A percentile compares a stretch with the other conserved stretches of the same genome.
Evolutionary conservation across 2,797 vertebrate species (phyloP).

Genomic region (Pelochelys cantorii): DNA sequence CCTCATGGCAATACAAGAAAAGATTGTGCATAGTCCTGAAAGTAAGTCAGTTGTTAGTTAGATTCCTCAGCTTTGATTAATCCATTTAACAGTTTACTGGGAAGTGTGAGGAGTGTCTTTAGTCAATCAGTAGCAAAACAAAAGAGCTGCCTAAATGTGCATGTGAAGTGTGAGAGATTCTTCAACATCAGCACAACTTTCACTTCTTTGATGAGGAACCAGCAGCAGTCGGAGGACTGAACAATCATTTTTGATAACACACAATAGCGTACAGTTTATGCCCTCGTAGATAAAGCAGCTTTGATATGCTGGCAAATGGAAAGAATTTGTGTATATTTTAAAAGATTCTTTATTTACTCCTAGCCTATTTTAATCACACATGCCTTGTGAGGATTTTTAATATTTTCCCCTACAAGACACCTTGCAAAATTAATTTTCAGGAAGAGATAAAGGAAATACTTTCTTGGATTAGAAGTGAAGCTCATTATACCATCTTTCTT

Average conservation of each 20-base stretch:
- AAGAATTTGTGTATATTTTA: neutral
- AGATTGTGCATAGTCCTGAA: neutral
- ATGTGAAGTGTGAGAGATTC: neutral
- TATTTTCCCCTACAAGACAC: neutral
- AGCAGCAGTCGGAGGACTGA: neutral
- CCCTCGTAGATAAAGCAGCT: neutral
- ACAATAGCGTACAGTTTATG: neutral
- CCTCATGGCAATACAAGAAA: neutral
- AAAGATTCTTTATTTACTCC: rapidly evolving
- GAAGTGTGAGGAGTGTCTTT: neutral
- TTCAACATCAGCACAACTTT: neutral
- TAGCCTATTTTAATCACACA: neutral
- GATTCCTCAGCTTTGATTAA: slow-evolving; percentile 11
- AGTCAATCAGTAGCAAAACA: slow-evolving; percentile 41
- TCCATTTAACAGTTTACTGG: slow-evolving; percentile 14
- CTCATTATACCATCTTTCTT: neutral
- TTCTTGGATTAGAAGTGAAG: neutral
- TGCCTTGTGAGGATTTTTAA: neutral
- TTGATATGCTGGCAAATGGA: neutral
- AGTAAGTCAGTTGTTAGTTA: slow-evolving; percentile 13
- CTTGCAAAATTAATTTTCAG: neutral
- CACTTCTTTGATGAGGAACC: slow-evolving; percentile 8
- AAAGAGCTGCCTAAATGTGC: neutral
- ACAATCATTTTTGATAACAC: slow-evolving; percentile 4
- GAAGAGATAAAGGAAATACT: neutral